Evolutionary conservation across 2,888 invertebrate species (phyloP).

Genomic region (Folsomia candida): DNA sequence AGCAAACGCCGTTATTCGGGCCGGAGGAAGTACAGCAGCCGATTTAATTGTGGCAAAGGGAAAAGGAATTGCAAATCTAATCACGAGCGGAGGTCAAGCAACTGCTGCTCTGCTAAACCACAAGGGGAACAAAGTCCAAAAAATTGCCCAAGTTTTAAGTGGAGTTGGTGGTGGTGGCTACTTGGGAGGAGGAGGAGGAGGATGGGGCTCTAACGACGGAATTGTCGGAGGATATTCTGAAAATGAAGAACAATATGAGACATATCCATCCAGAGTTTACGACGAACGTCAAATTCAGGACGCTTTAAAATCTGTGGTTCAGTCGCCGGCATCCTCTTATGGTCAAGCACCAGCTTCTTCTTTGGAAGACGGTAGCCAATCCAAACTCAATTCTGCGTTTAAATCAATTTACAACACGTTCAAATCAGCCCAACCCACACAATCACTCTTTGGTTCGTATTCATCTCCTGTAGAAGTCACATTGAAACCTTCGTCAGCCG

Average conservation of each 20-base stretch:
- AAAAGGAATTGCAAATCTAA: slow-evolving; percentile 5
- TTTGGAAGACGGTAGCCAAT: neutral
- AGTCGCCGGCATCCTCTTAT: slow-evolving; percentile 3
- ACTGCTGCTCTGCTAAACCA: neutral
- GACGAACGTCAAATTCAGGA: neutral
- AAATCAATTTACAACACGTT: slow-evolving; percentile 4
- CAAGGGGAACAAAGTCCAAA: neutral
- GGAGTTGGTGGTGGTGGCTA: slow-evolving; percentile 3
- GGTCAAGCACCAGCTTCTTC: neutral
- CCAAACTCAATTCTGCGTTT: slow-evolving; percentile 1
- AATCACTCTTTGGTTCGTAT: neutral
- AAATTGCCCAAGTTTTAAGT: neutral
- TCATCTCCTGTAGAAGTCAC: slow-evolving; percentile 2
- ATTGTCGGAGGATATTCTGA: neutral
- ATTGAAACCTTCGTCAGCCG: neutral
- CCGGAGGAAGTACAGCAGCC: neutral
- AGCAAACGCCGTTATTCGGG: slow-evolving; percentile 5
- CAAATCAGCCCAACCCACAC: neutral
- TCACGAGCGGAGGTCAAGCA: slow-evolving; percentile 2
- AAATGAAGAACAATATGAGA: neutral
- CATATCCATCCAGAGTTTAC: neutral
- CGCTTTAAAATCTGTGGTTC: slow-evolving; percentile 5
- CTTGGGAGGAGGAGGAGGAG: neutral
- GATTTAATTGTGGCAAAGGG: slow-evolving; percentile 10
- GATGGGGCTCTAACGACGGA: too few relatives aligned